Conservation (phyloP, 2,888 invertebrate species). For the Parelbella ahira region DNA sequence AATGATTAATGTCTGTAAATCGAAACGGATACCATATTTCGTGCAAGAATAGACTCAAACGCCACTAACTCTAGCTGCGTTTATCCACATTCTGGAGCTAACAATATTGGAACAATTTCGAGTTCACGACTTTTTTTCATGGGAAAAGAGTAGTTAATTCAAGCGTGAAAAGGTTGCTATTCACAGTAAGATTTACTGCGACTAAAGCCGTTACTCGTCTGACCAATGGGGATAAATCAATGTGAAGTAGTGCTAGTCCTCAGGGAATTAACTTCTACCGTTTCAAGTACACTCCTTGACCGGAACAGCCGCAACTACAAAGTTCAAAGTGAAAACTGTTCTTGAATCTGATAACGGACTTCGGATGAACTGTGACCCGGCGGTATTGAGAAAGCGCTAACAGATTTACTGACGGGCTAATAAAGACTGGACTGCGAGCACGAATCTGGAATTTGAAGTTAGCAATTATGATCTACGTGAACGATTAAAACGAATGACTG, state of each 20-base stretch:
- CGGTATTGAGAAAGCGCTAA: constrained; percentile 3
- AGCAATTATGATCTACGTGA: constrained; percentile 15
- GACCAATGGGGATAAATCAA: constrained; percentile 24
- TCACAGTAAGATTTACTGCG: constrained; percentile 13
- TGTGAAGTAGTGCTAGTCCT: constrained; percentile 21
- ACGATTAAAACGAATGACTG: no score
- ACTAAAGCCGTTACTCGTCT: constrained; percentile 17
- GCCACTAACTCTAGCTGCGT: constrained; percentile 15
- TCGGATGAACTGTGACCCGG: constrained; percentile 4
- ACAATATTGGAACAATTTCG: constrained; percentile 8
- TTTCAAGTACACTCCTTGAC: constrained; percentile 25
- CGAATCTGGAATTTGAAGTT: constrained; percentile 4
- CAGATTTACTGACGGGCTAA: constrained; percentile 11
- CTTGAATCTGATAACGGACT: constrained; percentile 28
- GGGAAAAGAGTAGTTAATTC: constrained; percentile 20
- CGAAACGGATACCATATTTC: background rate
- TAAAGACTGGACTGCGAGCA: constrained; percentile 16
- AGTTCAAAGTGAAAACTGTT: constrained; percentile 29
- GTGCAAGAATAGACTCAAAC: constrained; percentile 12
- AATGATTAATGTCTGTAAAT: no score
- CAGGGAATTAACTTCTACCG: constrained; percentile 23
- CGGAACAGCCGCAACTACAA: constrained; percentile 19
- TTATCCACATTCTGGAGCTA: constrained; percentile 5
- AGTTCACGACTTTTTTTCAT: constrained; percentile 1
- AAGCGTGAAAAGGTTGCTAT: constrained; percentile 15